phyloP scores from a whole-genome alignment of 2,113 vertebrate species.

The Laticauda colubrina region DNA sequence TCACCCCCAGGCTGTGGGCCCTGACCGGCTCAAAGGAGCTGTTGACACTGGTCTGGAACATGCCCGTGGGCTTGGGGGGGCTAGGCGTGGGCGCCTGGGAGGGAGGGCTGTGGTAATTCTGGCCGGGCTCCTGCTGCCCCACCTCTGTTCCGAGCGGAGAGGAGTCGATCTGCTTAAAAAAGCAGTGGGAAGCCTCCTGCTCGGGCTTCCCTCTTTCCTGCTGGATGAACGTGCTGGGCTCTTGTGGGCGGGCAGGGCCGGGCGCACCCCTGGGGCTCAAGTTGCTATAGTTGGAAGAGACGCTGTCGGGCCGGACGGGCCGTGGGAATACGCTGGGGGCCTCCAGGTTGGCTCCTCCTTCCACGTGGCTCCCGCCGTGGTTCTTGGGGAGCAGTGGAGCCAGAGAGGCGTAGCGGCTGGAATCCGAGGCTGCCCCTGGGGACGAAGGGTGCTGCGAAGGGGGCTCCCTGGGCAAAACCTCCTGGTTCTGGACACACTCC shows the following conservation, averaged over 20 bases:
- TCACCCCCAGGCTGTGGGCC: constrained; percentile 82
- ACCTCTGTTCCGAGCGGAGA: constrained; percentile 76
- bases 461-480: constrained; percentile 84
- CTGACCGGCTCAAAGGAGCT: constrained; percentile 95
- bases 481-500: constrained; percentile 89
- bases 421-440: constrained; percentile 40
- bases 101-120: constrained; percentile 64
- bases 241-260: constrained; percentile 70
- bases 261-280: constrained; percentile 79
- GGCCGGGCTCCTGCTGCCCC: constrained; percentile 52
- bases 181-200: constrained; percentile 76
- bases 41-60: constrained; percentile 94
- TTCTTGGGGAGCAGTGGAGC: constrained; percentile 54
- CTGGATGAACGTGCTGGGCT: constrained; percentile 89
- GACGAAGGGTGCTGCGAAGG: constrained; percentile 43
- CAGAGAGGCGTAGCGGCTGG: constrained; percentile 48
- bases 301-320: constrained; percentile 79
- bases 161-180: constrained; percentile 95
- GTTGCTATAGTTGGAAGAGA: constrained; percentile 84
- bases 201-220: constrained; percentile 88
- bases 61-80: constrained; percentile 92
- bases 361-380: constrained; percentile 58
- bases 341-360: constrained; percentile 83
- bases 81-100: constrained; percentile 83
- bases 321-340: constrained; percentile 74